phyloP scores from a whole-genome alignment of 2,113 vertebrate species.

The Coregonus clupeaformis region DNA sequence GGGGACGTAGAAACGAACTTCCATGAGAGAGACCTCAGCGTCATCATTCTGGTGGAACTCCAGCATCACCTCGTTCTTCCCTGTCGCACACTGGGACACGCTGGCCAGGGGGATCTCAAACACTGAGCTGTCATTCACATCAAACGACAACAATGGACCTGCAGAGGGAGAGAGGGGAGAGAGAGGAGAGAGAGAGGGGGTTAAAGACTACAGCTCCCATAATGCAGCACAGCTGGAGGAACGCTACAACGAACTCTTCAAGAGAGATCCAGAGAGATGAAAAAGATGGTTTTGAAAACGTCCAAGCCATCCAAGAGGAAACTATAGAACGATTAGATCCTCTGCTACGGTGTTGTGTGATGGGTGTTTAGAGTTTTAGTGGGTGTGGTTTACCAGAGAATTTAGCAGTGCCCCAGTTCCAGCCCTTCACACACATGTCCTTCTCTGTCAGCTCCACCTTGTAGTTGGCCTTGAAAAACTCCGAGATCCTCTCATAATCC shows the following conservation, averaged over 20 bases:
- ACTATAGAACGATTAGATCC: not conserved
- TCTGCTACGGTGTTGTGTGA: too few species aligned
- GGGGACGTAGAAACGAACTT: conserved; percentile 95
- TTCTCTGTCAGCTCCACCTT: conserved; percentile 88
- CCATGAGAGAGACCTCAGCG: conserved; percentile 95
- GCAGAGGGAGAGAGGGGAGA: conserved; percentile 2
- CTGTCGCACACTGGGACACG: conserved; percentile 95
- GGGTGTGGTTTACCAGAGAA: conserved; percentile 82
- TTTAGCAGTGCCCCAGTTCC: conserved; percentile 96
- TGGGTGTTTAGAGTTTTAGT: not conserved
- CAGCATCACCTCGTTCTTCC: conserved; percentile 96
- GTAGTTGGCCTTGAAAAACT: conserved; percentile 93
- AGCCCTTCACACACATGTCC: conserved; percentile 94
- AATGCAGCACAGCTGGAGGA: not conserved
- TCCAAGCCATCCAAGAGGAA: too few species aligned
- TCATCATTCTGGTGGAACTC: conserved; percentile 98
- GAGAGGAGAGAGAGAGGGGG: not conserved
- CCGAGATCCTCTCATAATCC: conserved; percentile 93
- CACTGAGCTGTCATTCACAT: conserved; percentile 87
- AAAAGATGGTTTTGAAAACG: too few species aligned
- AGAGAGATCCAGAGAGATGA: too few species aligned
- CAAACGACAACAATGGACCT: conserved; percentile 92
- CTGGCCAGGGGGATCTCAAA: conserved; percentile 94
- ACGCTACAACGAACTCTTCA: not conserved
- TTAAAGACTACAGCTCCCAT: not conserved